Percentiles rank a stretch among this genome's conserved stretches.
Evolutionary conservation across 2,888 invertebrate genomes (phyloP).

Genomic region (Strigamia crassipes): DNA sequence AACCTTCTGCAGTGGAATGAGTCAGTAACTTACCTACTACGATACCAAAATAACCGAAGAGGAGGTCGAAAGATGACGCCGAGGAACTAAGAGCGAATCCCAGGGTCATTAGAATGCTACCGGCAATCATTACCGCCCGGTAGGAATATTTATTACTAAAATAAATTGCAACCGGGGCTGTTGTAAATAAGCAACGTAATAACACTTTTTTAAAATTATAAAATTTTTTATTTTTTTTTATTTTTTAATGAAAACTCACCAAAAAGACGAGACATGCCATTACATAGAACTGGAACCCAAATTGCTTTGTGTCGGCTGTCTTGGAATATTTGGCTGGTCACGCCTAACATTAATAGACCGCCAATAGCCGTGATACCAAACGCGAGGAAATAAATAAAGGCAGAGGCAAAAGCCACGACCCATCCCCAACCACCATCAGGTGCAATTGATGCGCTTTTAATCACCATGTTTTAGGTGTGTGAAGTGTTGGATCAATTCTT

Average conservation of each 20-base stretch:
- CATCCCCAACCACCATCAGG: constrained; percentile 43
- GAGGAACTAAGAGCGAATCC: neutral
- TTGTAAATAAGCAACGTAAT: no score
- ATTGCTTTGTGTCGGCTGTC: neutral
- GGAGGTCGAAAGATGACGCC: neutral
- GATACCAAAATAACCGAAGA: neutral
- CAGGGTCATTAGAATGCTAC: neutral
- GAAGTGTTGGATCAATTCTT: no score
- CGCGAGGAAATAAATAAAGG: constrained; percentile 6
- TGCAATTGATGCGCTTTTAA: neutral
- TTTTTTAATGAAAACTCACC: neutral
- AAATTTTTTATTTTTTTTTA: neutral
- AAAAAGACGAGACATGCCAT: neutral
- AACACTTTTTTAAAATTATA: no score
- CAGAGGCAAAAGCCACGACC: constrained; percentile 12
- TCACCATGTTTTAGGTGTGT: no score
- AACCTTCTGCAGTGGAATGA: neutral
- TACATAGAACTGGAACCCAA: neutral
- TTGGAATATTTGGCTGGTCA: neutral
- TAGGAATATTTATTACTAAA: neutral
- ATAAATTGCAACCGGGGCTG: neutral
- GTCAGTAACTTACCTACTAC: neutral
- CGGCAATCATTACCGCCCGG: neutral
- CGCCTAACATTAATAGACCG: neutral
- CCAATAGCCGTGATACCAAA: neutral